These are phyloP conservation scores for Proisotoma minuta DNA, from an alignment of 2,888 invertebrate genomes.

Conservation along the genomic window DNA sequence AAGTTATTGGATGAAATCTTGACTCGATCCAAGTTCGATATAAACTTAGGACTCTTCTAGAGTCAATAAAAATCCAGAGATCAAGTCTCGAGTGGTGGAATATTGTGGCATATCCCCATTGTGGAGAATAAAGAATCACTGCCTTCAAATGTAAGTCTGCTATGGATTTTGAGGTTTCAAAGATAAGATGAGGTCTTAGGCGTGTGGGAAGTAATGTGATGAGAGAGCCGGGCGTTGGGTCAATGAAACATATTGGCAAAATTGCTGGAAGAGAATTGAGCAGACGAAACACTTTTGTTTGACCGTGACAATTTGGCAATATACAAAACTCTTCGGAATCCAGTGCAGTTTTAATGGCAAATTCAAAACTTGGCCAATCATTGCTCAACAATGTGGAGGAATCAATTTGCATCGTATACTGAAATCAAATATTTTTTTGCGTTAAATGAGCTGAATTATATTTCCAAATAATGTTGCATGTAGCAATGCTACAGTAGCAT, in stretches of 20 bases:
- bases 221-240: conserved; percentile 24
- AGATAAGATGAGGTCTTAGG: conserved; percentile 42
- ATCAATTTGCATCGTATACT: conserved; percentile 42
- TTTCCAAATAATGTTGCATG: not conserved
- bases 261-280: conserved; percentile 37
- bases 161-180: conserved; percentile 38
- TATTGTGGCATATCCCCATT: conserved; percentile 40
- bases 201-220: conserved; percentile 35
- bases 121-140: conserved; percentile 29
- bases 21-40: conserved; percentile 35
- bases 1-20: conserved; percentile 30
- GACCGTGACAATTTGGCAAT: conserved; percentile 46
- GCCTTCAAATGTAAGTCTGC: conserved; percentile 34
- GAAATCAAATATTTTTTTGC: not conserved
- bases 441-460: not conserved
- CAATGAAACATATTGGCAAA: conserved; percentile 40
- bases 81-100: conserved; percentile 44
- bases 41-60: conserved; percentile 35
- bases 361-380: conserved; percentile 45
- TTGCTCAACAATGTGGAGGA: conserved; percentile 33
- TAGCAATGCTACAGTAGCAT: not conserved
- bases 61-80: conserved; percentile 44
- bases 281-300: conserved; percentile 44
- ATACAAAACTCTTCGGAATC: conserved; percentile 46
- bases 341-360: conserved; percentile 43